Conservation (phyloP, 1,140 invertebrate species). For the Diuraphis noxia region DNA sequence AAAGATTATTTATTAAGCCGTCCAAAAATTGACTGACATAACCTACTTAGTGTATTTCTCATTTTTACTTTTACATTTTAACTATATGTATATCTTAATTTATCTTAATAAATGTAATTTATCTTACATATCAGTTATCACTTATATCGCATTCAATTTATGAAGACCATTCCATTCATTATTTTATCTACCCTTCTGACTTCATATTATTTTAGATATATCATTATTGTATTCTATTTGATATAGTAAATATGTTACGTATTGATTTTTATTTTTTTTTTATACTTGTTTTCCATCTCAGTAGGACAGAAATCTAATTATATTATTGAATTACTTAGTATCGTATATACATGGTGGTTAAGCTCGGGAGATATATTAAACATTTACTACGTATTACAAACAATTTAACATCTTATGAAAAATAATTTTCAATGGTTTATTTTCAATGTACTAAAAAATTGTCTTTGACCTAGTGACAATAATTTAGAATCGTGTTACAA, state of each 20-base stretch:
- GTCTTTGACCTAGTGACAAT: neutral
- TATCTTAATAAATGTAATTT: neutral
- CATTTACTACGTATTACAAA: neutral
- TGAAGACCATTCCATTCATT: neutral
- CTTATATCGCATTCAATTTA: neutral
- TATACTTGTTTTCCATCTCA: too few species aligned
- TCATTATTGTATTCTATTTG: neutral
- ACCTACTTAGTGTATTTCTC: neutral
- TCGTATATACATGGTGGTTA: neutral
- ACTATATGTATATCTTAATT: too few species aligned
- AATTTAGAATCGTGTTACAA: neutral
- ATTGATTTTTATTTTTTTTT: too few species aligned
- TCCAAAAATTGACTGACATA: neutral
- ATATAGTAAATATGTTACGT: neutral
- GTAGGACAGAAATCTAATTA: too few species aligned
- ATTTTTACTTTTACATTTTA: neutral
- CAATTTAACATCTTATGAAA: neutral
- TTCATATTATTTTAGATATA: too few species aligned
- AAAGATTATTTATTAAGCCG: neutral
- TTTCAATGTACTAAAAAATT: neutral
- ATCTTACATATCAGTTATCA: too few species aligned
- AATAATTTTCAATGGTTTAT: neutral
- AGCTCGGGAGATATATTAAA: neutral
- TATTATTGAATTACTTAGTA: too few species aligned
- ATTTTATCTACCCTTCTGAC: neutral